Percentiles rank a stretch among this genome's conserved stretches.
Conservation (phyloP, 2,888 invertebrate genomes). For the Spialia ferax region DNA sequence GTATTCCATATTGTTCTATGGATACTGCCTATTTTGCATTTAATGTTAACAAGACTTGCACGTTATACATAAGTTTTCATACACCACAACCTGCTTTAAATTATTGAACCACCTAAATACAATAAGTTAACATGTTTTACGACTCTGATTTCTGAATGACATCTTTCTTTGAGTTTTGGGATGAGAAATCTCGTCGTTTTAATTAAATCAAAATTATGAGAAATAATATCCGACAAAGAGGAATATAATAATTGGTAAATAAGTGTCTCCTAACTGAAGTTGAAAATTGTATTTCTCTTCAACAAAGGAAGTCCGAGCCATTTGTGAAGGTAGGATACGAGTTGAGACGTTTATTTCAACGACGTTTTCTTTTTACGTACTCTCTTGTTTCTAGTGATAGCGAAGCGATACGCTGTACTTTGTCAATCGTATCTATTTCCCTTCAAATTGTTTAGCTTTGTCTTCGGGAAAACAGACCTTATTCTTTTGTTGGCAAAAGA, state of each 20-base stretch:
- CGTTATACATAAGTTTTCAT: too few relatives aligned
- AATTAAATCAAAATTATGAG: background rate
- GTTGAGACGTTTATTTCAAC: background rate
- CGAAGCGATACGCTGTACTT: too few relatives aligned
- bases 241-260: conserved; percentile 3
- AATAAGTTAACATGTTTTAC: too few relatives aligned
- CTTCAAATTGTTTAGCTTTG: background rate
- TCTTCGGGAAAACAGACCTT: background rate
- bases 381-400: background rate
- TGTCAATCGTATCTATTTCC: conserved; percentile 6
- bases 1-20: too few relatives aligned
- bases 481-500: background rate
- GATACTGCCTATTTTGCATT: too few relatives aligned
- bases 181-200: too few relatives aligned
- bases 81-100: too few relatives aligned
- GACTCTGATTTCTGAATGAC: too few relatives aligned
- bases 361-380: background rate
- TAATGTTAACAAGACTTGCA: too few relatives aligned
- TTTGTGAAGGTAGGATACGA: background rate
- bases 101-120: too few relatives aligned
- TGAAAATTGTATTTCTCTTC: background rate
- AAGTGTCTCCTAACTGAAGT: background rate
- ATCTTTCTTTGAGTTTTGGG: too few relatives aligned
- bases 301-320: background rate
- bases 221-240: background rate